Evolutionary conservation across 2,888 invertebrate species (phyloP).

Genomic region (Saturnia pavonia): DNA sequence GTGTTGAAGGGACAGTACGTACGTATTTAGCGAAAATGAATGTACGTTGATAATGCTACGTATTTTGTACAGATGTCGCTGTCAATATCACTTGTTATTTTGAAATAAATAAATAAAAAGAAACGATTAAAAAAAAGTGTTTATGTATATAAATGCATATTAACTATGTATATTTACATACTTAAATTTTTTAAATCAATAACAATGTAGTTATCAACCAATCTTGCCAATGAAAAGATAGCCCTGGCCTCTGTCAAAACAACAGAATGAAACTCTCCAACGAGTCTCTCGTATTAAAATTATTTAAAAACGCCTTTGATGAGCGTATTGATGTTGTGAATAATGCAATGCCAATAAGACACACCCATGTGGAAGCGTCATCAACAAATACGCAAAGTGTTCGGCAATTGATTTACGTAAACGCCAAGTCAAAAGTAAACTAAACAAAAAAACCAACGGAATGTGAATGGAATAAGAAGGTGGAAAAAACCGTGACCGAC

Average conservation of each 20-base stretch:
- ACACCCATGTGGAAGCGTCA: constrained; percentile 1
- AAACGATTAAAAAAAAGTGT: neutral
- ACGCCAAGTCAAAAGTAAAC: constrained; percentile 6
- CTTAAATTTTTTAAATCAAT: too few relatives aligned
- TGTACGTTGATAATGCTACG: neutral
- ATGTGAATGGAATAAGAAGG: constrained; percentile 12
- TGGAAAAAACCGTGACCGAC: constrained; percentile 3
- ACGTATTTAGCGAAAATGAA: neutral
- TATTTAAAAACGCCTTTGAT: neutral
- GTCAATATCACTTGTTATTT: neutral
- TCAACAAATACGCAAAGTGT: neutral
- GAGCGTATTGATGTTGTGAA: neutral
- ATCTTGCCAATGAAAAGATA: neutral
- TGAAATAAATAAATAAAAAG: neutral
- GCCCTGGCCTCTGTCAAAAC: neutral
- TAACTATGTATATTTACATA: too few relatives aligned
- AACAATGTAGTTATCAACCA: too few relatives aligned
- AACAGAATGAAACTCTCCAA: neutral
- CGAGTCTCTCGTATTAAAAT: neutral
- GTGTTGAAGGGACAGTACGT: neutral
- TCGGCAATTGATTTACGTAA: constrained; percentile 2
- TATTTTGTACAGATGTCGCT: neutral
- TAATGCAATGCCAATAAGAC: neutral
- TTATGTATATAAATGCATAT: too few relatives aligned
- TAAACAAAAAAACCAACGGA: constrained; percentile 9